Percentiles rank a stretch among this genome's conserved stretches.
Conservation (phyloP, 2,113 vertebrate genomes). For the Artemisiospiza belli region DNA sequence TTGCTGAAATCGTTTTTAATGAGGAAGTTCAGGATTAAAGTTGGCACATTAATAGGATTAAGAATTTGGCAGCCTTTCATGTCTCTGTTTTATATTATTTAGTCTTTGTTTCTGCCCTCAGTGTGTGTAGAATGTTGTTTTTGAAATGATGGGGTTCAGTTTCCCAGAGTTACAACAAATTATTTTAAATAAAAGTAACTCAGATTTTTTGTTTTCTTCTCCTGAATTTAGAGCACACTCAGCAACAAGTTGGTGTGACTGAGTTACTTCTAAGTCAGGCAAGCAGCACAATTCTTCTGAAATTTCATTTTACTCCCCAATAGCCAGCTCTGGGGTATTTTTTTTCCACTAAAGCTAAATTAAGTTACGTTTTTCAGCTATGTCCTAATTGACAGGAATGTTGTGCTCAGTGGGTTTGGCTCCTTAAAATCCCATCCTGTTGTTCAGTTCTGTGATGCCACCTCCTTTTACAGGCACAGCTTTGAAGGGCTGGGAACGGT, state of each 20-base stretch:
- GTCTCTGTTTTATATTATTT: not conserved
- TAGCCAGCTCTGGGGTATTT: not conserved
- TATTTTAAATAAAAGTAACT: not conserved
- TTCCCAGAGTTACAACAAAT: not conserved
- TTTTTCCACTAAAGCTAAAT: not conserved
- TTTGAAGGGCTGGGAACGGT: not conserved
- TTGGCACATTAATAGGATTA: constrained; percentile 49
- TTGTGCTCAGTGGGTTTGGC: not conserved
- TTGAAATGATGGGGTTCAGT: not conserved
- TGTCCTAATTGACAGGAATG: not conserved
- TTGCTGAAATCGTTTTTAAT: not conserved
- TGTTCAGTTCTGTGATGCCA: not conserved
- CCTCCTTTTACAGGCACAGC: not conserved
- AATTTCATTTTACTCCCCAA: not conserved
- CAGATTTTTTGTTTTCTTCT: not conserved
- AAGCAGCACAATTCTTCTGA: not conserved
- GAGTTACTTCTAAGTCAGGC: not conserved
- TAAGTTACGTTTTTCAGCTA: not conserved
- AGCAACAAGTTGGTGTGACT: not conserved
- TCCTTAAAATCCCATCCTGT: not conserved
- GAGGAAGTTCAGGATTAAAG: constrained; percentile 28
- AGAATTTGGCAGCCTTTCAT: not conserved
- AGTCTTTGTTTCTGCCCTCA: not conserved
- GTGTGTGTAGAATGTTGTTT: not conserved
- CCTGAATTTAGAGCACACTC: not conserved